Conservation (phyloP, 2,888 invertebrate species). For the Halictus ligatus region DNA sequence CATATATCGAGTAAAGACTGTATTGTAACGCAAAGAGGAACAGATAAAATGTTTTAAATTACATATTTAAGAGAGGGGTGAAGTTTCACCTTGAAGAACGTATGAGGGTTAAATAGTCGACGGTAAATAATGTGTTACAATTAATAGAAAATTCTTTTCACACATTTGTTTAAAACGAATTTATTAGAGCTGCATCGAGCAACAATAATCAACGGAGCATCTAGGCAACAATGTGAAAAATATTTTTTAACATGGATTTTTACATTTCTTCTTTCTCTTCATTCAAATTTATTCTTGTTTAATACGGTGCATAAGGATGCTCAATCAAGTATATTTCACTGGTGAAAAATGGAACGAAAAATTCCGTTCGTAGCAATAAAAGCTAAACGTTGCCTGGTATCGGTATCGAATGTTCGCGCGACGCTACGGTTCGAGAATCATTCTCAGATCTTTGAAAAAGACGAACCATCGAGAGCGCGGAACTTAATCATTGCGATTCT, state of each 20-base stretch:
- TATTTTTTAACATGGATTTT: background rate
- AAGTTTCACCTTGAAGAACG: too few relatives aligned
- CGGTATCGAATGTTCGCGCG: too few relatives aligned
- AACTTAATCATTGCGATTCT: background rate
- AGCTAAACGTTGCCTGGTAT: background rate
- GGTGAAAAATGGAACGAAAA: background rate
- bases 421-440: background rate
- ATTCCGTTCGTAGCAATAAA: background rate
- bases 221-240: background rate
- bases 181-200: background rate
- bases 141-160: too few relatives aligned
- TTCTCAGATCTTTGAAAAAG: background rate
- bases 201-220: background rate
- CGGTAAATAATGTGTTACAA: too few relatives aligned
- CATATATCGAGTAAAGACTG: too few relatives aligned
- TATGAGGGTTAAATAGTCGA: too few relatives aligned
- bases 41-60: too few relatives aligned
- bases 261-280: background rate
- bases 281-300: background rate
- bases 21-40: too few relatives aligned
- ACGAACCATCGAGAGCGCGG: background rate
- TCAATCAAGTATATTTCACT: background rate
- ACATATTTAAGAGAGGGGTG: too few relatives aligned
- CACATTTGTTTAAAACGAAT: too few relatives aligned
- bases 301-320: background rate